phyloP scores from a whole-genome alignment of 2,113 vertebrate species.

The Brachypteracias leptosomus region DNA sequence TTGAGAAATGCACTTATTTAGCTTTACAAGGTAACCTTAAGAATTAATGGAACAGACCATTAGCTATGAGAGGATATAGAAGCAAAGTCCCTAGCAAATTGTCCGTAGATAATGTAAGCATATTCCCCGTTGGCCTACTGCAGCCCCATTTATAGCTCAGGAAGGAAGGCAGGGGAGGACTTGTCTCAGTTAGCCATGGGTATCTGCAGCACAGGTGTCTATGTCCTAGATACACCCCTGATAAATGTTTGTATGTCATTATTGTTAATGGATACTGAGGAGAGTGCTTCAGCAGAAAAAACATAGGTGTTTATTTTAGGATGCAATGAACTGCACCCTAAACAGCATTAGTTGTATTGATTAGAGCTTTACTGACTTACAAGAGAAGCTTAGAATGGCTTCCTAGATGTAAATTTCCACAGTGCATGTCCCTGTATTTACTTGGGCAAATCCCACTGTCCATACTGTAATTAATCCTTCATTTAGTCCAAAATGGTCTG shows the following conservation, averaged over 20 bases:
- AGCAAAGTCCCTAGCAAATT: neutral
- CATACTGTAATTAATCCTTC: neutral
- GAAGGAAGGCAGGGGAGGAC: neutral
- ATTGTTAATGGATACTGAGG: constrained; percentile 6
- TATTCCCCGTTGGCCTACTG: neutral
- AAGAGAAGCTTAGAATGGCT: constrained; percentile 6
- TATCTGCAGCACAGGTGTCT: neutral
- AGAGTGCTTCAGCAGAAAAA: constrained; percentile 23
- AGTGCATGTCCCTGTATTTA: neutral
- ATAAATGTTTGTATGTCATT: neutral
- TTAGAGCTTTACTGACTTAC: constrained; percentile 41
- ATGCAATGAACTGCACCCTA: constrained; percentile 42
- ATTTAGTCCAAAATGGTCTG: neutral
- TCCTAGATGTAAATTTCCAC: constrained; percentile 17
- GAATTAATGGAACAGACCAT: constrained; percentile 45
- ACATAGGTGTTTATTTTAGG: constrained; percentile 46
- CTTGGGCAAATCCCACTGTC: constrained; percentile 32
- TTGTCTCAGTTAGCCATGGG: neutral
- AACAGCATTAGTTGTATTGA: constrained; percentile 59
- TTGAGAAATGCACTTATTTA: constrained; percentile 47
- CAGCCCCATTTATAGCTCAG: neutral
- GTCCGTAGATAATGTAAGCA: neutral
- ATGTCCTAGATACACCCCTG: neutral
- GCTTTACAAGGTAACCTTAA: constrained; percentile 43
- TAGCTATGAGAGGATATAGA: constrained; percentile 1